phyloP scores from a whole-genome alignment of 2,888 invertebrate species.

The Chymomyza amoena region DNA sequence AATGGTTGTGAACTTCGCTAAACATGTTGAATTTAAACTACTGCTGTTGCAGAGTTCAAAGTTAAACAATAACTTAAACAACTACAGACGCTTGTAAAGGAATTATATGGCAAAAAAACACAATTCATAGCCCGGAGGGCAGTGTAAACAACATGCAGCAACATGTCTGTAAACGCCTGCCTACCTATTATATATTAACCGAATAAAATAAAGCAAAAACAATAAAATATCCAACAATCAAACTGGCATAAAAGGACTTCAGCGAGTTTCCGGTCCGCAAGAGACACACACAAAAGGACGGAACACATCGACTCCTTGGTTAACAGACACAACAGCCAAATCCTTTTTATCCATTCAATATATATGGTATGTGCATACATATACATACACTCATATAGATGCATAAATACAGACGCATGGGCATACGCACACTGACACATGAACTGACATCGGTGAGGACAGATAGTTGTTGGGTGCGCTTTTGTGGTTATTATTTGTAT shows the following conservation, averaged over 20 bases:
- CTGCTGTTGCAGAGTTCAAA: too few species aligned
- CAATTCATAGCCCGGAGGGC: neutral
- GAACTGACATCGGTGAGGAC: neutral
- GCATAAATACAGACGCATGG: slow-evolving; percentile 37
- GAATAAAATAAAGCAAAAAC: slow-evolving; percentile 10
- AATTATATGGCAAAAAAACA: neutral
- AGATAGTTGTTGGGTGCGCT: slow-evolving; percentile 32
- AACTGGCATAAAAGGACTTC: neutral
- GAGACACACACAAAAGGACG: slow-evolving; percentile 5
- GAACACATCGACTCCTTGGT: neutral
- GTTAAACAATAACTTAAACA: neutral
- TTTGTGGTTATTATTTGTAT: slow-evolving; percentile 60
- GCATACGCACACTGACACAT: slow-evolving; percentile 32
- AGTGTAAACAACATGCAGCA: too few species aligned
- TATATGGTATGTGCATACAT: slow-evolving; percentile 40
- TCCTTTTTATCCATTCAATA: slow-evolving; percentile 68
- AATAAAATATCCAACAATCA: slow-evolving; percentile 28
- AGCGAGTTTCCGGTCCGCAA: slow-evolving; percentile 48
- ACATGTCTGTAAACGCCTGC: neutral
- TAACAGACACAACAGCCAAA: slow-evolving; percentile 49
- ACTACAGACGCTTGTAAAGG: neutral
- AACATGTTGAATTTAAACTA: neutral
- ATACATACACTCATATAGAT: slow-evolving; percentile 13
- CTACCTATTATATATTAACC: neutral
- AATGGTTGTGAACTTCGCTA: neutral